Percentiles rank a stretch among this genome's conserved stretches.
These are phyloP conservation scores for Megalopta genalis DNA, from an alignment of 1,140 invertebrate species.

Conservation along the genomic window DNA sequence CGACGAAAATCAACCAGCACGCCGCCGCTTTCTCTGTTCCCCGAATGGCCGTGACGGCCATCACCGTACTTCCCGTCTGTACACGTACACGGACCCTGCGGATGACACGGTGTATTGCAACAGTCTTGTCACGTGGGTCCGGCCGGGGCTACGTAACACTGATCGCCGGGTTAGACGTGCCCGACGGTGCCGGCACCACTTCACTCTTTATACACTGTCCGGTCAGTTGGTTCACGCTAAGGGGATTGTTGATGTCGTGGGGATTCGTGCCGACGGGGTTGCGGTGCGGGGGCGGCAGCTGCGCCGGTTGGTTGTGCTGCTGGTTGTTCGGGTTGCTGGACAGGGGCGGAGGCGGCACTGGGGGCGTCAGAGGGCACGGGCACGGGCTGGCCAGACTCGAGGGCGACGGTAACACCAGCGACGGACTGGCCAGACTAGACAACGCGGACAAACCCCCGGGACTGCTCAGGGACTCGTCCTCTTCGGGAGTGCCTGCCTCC, in stretches of 20 bases:
- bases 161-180: slow-evolving; percentile 81
- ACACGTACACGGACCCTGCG: slow-evolving; percentile 75
- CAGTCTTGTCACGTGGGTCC: slow-evolving; percentile 78
- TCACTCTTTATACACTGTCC: slow-evolving; percentile 85
- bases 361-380: slow-evolving; percentile 78
- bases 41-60: neutral
- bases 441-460: slow-evolving; percentile 88
- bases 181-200: slow-evolving; percentile 74
- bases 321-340: slow-evolving; percentile 70
- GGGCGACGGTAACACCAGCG: slow-evolving; percentile 84
- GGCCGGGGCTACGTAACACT: slow-evolving; percentile 83
- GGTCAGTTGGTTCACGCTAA: slow-evolving; percentile 93
- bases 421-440: slow-evolving; percentile 89
- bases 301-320: slow-evolving; percentile 52
- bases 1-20: neutral
- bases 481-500: slow-evolving; percentile 85
- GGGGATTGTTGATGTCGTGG: slow-evolving; percentile 93
- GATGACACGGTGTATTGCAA: slow-evolving; percentile 73
- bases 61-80: slow-evolving; percentile 39
- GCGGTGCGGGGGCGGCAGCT: slow-evolving; percentile 81
- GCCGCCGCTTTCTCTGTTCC: neutral
- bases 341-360: slow-evolving; percentile 76
- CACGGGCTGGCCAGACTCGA: slow-evolving; percentile 85
- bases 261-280: slow-evolving; percentile 94
- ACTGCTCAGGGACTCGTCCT: slow-evolving; percentile 88